Percentiles rank a stretch among this genome's conserved stretches.
Conservation (phyloP, 2,888 invertebrate genomes). For the Myathropa florea region DNA sequence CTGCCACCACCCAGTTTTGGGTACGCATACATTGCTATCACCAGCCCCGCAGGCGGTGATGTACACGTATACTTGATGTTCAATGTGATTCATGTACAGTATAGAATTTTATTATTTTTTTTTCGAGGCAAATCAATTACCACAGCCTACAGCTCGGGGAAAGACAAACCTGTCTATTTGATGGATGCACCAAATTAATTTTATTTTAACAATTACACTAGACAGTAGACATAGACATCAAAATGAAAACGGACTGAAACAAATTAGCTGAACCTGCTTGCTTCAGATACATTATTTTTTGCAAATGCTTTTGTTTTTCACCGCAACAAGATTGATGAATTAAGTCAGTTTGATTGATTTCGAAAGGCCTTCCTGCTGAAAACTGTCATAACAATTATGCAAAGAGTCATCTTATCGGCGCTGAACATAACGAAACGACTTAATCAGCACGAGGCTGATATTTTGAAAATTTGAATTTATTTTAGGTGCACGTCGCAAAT, state of each 20-base stretch:
- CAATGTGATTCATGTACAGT: slow-evolving; percentile 33
- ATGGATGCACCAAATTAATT: slow-evolving; percentile 65
- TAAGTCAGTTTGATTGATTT: slow-evolving; percentile 54
- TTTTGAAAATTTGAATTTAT: background rate
- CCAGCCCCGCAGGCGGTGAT: background rate
- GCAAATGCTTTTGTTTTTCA: slow-evolving; percentile 32
- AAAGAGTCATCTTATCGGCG: slow-evolving; percentile 11
- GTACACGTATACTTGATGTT: background rate
- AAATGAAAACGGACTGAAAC: slow-evolving; percentile 16
- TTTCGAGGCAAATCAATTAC: slow-evolving; percentile 40
- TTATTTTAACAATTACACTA: slow-evolving; percentile 48
- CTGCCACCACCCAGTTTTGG: background rate
- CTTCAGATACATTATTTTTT: slow-evolving; percentile 18
- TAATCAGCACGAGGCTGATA: slow-evolving; percentile 1
- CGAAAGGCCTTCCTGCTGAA: background rate
- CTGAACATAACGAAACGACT: background rate
- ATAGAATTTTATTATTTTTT: no score
- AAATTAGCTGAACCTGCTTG: background rate
- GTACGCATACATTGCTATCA: slow-evolving; percentile 11
- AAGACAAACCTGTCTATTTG: slow-evolving; percentile 53
- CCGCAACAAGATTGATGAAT: slow-evolving; percentile 50
- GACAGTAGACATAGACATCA: slow-evolving; percentile 19
- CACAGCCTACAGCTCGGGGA: slow-evolving; percentile 6
- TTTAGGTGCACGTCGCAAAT: background rate
- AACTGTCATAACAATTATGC: slow-evolving; percentile 39